These are phyloP conservation scores for Acrocephalus kingi DNA, from an alignment of 2,113 vertebrate species.

Conservation along the genomic window DNA sequence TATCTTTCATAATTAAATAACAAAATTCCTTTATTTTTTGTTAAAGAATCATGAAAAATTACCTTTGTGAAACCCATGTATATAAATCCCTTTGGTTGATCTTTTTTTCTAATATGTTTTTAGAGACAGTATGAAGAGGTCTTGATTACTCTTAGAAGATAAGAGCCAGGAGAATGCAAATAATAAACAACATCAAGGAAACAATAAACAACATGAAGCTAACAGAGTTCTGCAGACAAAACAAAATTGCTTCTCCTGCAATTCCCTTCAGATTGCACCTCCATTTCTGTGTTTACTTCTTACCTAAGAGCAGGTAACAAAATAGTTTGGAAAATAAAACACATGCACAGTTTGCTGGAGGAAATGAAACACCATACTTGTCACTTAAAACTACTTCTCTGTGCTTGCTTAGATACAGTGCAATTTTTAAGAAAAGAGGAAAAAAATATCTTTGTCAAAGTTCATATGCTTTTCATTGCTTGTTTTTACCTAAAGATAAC, in stretches of 20 bases:
- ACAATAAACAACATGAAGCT: conserved; percentile 10
- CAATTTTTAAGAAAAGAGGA: neutral
- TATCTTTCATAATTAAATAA: conserved; percentile 72
- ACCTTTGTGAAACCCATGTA: conserved; percentile 8
- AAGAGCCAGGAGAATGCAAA: conserved; percentile 16
- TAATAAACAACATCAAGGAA: conserved; percentile 36
- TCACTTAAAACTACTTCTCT: neutral
- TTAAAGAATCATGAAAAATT: conserved; percentile 46
- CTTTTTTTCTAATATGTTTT: conserved; percentile 63
- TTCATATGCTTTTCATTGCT: neutral
- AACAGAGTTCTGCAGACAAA: neutral
- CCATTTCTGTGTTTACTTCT: conserved; percentile 34
- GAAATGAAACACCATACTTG: neutral
- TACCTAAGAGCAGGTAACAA: neutral
- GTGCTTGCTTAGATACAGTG: neutral
- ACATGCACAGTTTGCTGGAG: neutral
- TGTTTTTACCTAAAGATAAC: neutral
- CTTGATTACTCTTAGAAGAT: conserved; percentile 52
- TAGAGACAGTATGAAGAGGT: conserved; percentile 42
- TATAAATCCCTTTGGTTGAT: conserved; percentile 55
- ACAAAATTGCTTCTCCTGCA: neutral
- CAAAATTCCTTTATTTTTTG: conserved; percentile 60
- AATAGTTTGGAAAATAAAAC: neutral
- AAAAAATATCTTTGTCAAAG: neutral
- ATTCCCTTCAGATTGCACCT: conserved; percentile 1